Evolutionary conservation across 2,888 invertebrate species (phyloP), one percentile per base, ranked within the genome.

Genomic region (Neoascia interrupta): DNA sequence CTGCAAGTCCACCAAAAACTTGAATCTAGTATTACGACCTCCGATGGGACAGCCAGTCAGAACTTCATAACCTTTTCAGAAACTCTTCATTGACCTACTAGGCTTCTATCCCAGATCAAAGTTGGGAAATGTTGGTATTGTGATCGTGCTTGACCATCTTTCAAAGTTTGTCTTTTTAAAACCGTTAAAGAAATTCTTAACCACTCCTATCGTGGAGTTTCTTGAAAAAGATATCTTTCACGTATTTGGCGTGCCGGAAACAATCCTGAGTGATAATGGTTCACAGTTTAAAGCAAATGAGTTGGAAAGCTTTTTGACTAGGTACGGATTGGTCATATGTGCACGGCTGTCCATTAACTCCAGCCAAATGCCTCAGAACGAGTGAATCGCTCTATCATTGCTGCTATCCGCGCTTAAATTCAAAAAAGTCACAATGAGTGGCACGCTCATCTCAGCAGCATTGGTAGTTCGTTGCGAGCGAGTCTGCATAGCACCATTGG

Each of bases 261-360:
- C 11, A 11, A 11, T 51, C 3, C n/a, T 53, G 5, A 37, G 31
- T 6, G 53, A 53, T 37, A 53, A 53, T 13, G 53, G 36, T 5
- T 37, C 36, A 5, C 51, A 51, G 28, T 49, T 49, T 13, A 31
- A 31, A 6, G 15, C 23, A 1, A 13, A 31, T 0, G 31, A 31
- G n/a, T 49, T 49, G 11, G 18, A 11, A 5, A 19, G 26, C 5
- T 34, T 16, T n/a, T 5, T 34, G 1, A 49, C 21, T 2, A 49
- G 10, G 5, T 49, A 31, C 10, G 31, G 49, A n/a, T n/a, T n/a
- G n/a, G n/a, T n/a, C n/a, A n/a, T n/a, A n/a, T n/a, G n/a, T n/a
- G n/a, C n/a, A n/a, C n/a, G n/a, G n/a, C n/a, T n/a, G n/a, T n/a
- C n/a, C n/a, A n/a, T n/a, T n/a, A n/a, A n/a, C n/a, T n/a, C n/a